Evolutionary conservation across 2,888 invertebrate genomes (phyloP).

Genomic region (Dryocosmus kuriphilus): DNA sequence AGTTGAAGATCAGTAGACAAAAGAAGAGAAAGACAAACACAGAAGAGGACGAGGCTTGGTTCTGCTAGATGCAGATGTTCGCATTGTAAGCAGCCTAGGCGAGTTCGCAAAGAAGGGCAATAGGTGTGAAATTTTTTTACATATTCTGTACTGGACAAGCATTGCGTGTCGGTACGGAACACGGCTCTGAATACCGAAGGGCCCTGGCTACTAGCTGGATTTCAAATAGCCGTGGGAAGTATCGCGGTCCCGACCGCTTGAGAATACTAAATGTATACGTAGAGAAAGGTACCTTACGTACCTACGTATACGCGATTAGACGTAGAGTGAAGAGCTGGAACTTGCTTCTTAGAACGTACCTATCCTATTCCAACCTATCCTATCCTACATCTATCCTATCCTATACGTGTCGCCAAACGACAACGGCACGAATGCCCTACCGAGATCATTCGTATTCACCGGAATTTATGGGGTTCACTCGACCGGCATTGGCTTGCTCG

Average conservation of each 20-base stretch:
- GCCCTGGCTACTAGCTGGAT: slow-evolving; percentile 65
- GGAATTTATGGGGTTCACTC: slow-evolving; percentile 71
- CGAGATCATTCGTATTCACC: slow-evolving; percentile 70
- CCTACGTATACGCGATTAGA: slow-evolving; percentile 55
- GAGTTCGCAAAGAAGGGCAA: slow-evolving; percentile 44
- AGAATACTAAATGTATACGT: slow-evolving; percentile 71
- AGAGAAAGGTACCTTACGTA: slow-evolving; percentile 56
- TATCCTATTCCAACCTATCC: slow-evolving; percentile 51
- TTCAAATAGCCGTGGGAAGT: slow-evolving; percentile 76
- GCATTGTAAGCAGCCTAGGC: slow-evolving; percentile 39
- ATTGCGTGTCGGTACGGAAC: slow-evolving; percentile 62
- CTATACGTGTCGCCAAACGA: slow-evolving; percentile 62
- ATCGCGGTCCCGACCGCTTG: slow-evolving; percentile 66
- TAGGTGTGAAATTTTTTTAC: slow-evolving; percentile 51
- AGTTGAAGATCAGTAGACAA: slow-evolving; percentile 12
- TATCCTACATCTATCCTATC: slow-evolving; percentile 39
- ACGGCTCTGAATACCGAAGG: slow-evolving; percentile 68
- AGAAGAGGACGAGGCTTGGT: slow-evolving; percentile 44
- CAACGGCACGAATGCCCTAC: slow-evolving; percentile 64
- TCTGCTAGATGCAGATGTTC: slow-evolving; percentile 45
- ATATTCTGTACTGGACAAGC: slow-evolving; percentile 56
- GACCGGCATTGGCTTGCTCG: slow-evolving; percentile 62
- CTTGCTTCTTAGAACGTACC: slow-evolving; percentile 61
- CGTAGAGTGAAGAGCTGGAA: slow-evolving; percentile 55
- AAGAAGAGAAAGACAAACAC: slow-evolving; percentile 39